Evolutionary conservation across 92 coral and sea anemone species (phyloP).

Genomic region (Parazoanthus swiftii): DNA sequence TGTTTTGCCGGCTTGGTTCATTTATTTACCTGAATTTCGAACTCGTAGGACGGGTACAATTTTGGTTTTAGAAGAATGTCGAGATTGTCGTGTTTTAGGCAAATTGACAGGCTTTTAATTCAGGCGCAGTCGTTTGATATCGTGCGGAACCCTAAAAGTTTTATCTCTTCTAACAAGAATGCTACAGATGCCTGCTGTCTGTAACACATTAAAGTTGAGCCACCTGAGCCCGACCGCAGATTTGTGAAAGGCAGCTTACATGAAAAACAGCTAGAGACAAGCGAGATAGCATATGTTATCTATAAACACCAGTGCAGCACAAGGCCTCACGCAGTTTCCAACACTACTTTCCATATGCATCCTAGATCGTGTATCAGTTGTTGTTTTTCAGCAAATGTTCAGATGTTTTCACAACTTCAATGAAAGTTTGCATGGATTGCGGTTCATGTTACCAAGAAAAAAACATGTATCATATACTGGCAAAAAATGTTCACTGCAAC

Average conservation of each 20-base stretch:
- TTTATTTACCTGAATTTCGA: too few relatives aligned
- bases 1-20: too few relatives aligned
- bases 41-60: too few relatives aligned
- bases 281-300: neutral
- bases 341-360: neutral
- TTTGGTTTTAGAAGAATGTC: too few relatives aligned
- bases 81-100: too few relatives aligned
- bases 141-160: too few relatives aligned
- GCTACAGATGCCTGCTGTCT: neutral
- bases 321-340: neutral
- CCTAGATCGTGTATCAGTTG: neutral
- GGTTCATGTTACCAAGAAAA: too few relatives aligned
- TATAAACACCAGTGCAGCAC: neutral
- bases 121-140: too few relatives aligned
- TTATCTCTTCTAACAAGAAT: neutral
- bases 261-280: neutral
- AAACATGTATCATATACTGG: too few relatives aligned
- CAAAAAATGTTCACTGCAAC: too few relatives aligned
- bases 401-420: neutral
- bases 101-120: too few relatives aligned
- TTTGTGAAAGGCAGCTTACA: neutral
- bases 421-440: too few relatives aligned
- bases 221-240: neutral
- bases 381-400: neutral
- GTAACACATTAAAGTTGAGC: neutral